Conservation (phyloP, 2,113 vertebrate genomes). For the Sorex araneus region DNA sequence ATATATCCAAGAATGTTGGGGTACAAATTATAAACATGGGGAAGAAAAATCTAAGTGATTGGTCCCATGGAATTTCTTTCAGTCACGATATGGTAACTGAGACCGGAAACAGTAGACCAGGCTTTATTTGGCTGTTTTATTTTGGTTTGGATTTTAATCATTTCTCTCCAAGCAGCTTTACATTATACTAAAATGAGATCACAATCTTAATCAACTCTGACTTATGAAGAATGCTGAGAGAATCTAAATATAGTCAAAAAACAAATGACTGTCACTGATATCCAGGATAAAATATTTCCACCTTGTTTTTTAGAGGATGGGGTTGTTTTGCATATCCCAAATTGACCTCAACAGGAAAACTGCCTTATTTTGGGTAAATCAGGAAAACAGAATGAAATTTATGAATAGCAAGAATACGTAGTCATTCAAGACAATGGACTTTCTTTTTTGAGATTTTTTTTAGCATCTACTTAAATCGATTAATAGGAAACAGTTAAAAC, state of each 20-base stretch:
- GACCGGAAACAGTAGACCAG: neutral
- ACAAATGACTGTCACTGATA: constrained; percentile 83
- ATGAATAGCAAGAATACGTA: constrained; percentile 86
- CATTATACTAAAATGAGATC: constrained; percentile 48
- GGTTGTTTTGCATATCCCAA: constrained; percentile 83
- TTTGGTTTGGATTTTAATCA: constrained; percentile 46
- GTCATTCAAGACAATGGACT: constrained; percentile 87
- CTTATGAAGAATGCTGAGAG: constrained; percentile 71
- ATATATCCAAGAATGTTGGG: constrained; percentile 28
- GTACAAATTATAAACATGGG: constrained; percentile 59
- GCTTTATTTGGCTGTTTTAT: constrained; percentile 36
- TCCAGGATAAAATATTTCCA: constrained; percentile 87
- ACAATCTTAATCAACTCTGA: constrained; percentile 76
- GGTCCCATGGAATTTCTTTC: constrained; percentile 21
- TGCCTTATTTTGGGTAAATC: constrained; percentile 89
- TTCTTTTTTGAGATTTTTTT: constrained; percentile 83
- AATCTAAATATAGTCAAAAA: constrained; percentile 82
- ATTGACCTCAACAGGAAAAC: constrained; percentile 93
- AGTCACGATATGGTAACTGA: neutral
- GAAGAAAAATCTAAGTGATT: constrained; percentile 46
- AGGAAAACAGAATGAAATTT: constrained; percentile 88
- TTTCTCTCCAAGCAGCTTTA: constrained; percentile 42
- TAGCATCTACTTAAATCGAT: constrained; percentile 66
- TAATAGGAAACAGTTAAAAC: constrained; percentile 62
- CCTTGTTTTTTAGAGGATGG: constrained; percentile 82